These are phyloP conservation scores for Strigamia crassipes DNA, from an alignment of 2,888 invertebrate species.

Conservation along the genomic window DNA sequence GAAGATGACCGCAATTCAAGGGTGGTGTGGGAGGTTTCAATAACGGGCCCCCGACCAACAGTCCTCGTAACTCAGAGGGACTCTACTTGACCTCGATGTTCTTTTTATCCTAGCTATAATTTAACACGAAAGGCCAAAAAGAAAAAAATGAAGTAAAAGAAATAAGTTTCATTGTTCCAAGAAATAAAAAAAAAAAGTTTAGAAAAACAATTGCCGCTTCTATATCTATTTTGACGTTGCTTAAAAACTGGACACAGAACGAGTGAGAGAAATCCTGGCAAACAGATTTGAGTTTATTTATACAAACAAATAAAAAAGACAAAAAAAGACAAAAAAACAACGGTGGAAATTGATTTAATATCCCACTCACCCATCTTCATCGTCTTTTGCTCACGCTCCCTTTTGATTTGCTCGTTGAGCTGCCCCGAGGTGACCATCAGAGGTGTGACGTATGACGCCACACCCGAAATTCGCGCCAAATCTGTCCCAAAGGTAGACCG, in stretches of 20 bases:
- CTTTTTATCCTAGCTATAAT: conserved; percentile 45
- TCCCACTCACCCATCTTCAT: conserved; percentile 21
- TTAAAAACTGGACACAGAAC: not conserved
- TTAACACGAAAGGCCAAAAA: conserved; percentile 37
- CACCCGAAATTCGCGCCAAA: conserved; percentile 42
- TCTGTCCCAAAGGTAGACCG: conserved; percentile 40
- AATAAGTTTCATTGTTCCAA: not conserved
- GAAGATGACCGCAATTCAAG: conserved; percentile 29
- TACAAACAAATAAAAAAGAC: not conserved
- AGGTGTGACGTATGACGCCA: conserved; percentile 39
- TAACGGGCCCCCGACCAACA: conserved; percentile 22
- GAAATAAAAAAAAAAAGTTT: conserved; percentile 1
- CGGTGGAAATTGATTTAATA: not conserved
- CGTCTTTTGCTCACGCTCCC: conserved; percentile 15
- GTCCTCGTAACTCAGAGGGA: conserved; percentile 44
- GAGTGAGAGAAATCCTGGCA: not conserved
- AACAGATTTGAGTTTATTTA: conserved; percentile 13
- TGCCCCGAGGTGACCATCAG: conserved; percentile 37
- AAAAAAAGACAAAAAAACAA: not conserved
- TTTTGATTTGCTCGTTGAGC: conserved; percentile 19
- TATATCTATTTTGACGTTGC: not conserved
- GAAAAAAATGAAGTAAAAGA: not conserved
- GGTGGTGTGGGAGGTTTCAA: conserved; percentile 42
- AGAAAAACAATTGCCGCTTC: not conserved
- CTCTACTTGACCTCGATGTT: conserved; percentile 43